These are phyloP conservation scores for Cliona cf. orientalis DNA, from an alignment of 37 sponge, comb jelly and placozoan genomes.

Conservation along the genomic window DNA sequence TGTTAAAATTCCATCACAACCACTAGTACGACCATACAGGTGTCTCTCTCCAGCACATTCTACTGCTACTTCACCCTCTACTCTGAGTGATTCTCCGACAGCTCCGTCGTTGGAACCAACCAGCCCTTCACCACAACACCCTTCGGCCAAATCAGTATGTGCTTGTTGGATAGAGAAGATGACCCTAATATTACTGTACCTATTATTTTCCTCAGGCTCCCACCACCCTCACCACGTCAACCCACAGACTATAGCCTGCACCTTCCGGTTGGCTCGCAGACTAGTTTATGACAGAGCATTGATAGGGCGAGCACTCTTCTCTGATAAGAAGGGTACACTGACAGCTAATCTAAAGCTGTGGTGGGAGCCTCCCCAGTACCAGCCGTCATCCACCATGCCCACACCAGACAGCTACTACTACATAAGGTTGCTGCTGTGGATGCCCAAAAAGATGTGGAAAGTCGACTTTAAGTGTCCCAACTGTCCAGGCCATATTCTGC, in stretches of 20 bases:
- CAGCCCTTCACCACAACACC: no score
- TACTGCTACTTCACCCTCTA: not conserved
- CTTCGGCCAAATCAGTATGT: no score
- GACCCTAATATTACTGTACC: not conserved
- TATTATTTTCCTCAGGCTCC: not conserved
- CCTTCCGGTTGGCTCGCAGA: not conserved
- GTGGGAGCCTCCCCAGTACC: not conserved
- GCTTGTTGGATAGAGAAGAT: no score
- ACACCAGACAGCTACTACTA: not conserved
- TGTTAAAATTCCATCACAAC: no score
- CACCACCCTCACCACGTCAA: not conserved
- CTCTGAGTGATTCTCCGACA: not conserved
- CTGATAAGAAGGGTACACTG: not conserved
- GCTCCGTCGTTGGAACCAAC: not conserved
- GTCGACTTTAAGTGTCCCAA: slow-evolving; percentile 30
- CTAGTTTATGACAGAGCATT: not conserved
- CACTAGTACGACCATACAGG: no score
- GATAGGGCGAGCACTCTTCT: not conserved
- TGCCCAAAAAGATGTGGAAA: slow-evolving; percentile 40
- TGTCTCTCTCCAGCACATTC: no score
- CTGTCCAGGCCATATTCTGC: slow-evolving; percentile 2
- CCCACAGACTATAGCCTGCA: not conserved
- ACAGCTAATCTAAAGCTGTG: not conserved
- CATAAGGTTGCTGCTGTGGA: not conserved
- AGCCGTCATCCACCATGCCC: not conserved